Evolutionary conservation across 2,888 invertebrate species (phyloP), one percentile per base, ranked within the genome.

Genomic region (Caenorhabditis angaria): DNA sequence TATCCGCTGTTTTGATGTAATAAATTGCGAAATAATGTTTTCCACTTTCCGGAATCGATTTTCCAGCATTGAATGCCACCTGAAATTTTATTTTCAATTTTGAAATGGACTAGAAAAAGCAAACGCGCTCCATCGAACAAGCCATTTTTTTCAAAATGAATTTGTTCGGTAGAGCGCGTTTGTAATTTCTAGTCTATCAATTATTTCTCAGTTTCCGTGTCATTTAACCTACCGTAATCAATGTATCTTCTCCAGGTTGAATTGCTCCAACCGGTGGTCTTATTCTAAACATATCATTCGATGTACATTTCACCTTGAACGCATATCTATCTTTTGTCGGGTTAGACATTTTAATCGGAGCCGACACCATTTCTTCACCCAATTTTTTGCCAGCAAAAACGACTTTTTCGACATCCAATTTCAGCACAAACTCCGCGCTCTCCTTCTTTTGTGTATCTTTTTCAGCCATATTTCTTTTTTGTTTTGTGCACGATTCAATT

Each of bases 21-120:
- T 84, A 84, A 58, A 84, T 41, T 50, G 80, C 82, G 67, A 84
- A 83, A 72, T 83, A 83, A 65, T 84, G 84, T 63, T 82, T 82
- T 18, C 66, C 69, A 47, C 65, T 80, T 10, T 82, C 82, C 6
- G 83, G 83, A 48, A 81, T 75, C 22, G 61, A 50, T 59, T 81
- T 81, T 48, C 78, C 80, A 1, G 78, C 51, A 51, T 70, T 77
- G 75, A 82, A 78, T 25, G 65, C 48, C 10, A 74, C 29, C 57
- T 58, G 48, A 22, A 50, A 50, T 35, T 35, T 35, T 61, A 18
- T n/a, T n/a, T n/a, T n/a, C n/a, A n/a, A n/a, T n/a, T n/a, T n/a
- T n/a, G n/a, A n/a, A n/a, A n/a, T n/a, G n/a, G n/a, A n/a, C n/a
- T n/a, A n/a, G n/a, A n/a, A n/a, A n/a, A n/a, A n/a, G n/a, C n/a